Evolutionary conservation across 2,113 vertebrate species (phyloP).

Genomic region (Telmatochromis sp.): DNA sequence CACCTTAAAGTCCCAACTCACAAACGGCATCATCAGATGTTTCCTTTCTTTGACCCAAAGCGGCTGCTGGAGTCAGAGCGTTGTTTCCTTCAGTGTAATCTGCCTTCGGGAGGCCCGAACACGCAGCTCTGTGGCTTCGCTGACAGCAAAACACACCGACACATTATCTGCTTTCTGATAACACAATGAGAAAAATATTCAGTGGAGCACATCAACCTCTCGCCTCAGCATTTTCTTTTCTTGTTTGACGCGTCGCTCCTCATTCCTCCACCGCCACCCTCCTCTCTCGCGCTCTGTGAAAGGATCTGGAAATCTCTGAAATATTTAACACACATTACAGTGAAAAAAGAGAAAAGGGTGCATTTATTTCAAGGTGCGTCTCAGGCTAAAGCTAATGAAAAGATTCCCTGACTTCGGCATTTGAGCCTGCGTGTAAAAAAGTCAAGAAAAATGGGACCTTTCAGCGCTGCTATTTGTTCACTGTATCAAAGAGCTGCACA

Average conservation of each 20-base stretch:
- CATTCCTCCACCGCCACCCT: not conserved
- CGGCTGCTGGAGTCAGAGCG: not conserved
- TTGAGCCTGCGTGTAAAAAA: not conserved
- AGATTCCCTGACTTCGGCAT: conserved; percentile 36
- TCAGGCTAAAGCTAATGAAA: conserved; percentile 50
- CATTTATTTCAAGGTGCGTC: conserved; percentile 45
- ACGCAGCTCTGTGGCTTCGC: not conserved
- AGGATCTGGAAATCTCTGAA: conserved; percentile 21
- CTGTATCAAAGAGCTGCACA: conserved; percentile 38
- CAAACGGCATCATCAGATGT: not conserved
- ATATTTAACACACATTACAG: conserved; percentile 49
- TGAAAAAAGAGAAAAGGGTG: not conserved
- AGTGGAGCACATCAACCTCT: not conserved
- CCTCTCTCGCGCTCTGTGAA: not conserved
- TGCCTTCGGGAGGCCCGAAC: not conserved
- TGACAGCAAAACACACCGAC: not conserved
- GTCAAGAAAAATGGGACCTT: conserved; percentile 24
- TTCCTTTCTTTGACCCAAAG: not conserved
- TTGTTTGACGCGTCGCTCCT: not conserved
- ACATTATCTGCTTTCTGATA: not conserved
- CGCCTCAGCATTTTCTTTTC: not conserved
- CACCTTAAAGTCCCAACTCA: not conserved
- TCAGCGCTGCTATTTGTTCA: conserved; percentile 41
- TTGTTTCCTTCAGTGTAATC: not conserved
- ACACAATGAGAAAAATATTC: not conserved